A percentile compares a stretch with the other conserved stretches of the same genome.
Conservation (phyloP, 2,113 vertebrate genomes). For the Paracanthobrama guichenoti region DNA sequence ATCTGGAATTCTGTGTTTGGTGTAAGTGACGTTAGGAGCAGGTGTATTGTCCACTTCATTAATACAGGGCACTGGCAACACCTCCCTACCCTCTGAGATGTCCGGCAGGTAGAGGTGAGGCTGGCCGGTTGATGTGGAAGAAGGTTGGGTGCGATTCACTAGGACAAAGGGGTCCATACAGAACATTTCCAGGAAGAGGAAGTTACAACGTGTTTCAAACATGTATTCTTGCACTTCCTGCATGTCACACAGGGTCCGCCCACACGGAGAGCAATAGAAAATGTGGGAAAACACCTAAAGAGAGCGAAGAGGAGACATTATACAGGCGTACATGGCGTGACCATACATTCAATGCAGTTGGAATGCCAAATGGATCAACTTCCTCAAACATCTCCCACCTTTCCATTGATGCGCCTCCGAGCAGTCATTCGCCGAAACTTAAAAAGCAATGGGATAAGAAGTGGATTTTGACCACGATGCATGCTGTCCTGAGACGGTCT, state of each 20-base stretch:
- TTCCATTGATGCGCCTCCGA: conserved; percentile 78
- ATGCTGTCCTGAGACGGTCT: conserved; percentile 65
- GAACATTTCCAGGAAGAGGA: conserved; percentile 88
- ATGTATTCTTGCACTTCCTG: conserved; percentile 84
- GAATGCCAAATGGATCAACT: not conserved
- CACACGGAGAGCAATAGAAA: conserved; percentile 83
- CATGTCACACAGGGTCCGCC: conserved; percentile 82
- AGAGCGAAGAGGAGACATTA: not conserved
- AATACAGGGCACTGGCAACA: conserved; percentile 82
- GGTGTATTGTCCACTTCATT: conserved; percentile 82
- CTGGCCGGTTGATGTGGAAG: conserved; percentile 75
- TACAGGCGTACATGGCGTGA: no score
- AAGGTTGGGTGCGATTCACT: conserved; percentile 71
- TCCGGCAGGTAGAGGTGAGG: conserved; percentile 81
- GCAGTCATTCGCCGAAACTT: conserved; percentile 85
- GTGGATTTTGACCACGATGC: conserved; percentile 80
- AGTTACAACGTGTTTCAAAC: conserved; percentile 81
- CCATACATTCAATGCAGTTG: not conserved
- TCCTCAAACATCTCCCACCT: conserved; percentile 53
- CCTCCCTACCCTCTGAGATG: conserved; percentile 82
- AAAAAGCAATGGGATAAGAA: conserved; percentile 82
- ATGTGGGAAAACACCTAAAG: conserved; percentile 81
- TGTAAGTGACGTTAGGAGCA: conserved; percentile 81
- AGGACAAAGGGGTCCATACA: conserved; percentile 86
- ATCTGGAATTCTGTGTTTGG: conserved; percentile 78